Evolutionary conservation across 2,888 invertebrate genomes (phyloP).

Genomic region (Sphaerophoria rueppellii): DNA sequence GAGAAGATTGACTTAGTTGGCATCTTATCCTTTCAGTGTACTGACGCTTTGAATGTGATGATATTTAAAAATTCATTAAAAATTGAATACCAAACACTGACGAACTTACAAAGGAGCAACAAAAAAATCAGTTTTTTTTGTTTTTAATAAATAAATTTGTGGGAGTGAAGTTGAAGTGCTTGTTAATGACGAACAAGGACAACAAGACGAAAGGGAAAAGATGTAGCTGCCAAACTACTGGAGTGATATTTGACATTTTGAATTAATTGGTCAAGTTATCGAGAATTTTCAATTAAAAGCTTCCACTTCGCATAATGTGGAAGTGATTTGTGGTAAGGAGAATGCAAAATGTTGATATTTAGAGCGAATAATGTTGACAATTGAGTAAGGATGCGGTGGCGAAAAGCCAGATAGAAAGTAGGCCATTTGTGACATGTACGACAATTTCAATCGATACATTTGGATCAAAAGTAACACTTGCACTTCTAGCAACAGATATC

Average conservation of each 20-base stretch:
- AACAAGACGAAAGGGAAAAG: constrained; percentile 23
- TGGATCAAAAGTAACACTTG: no score
- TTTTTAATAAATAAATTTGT: no score
- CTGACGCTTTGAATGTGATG: no score
- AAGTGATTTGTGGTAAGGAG: neutral
- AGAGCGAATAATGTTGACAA: neutral
- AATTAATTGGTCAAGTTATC: constrained; percentile 39
- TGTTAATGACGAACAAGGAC: neutral
- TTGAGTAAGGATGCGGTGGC: no score
- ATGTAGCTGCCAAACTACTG: constrained; percentile 51
- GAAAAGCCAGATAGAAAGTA: no score
- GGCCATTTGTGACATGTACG: no score
- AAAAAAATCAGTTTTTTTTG: no score
- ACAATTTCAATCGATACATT: no score
- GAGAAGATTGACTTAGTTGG: no score
- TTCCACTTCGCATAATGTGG: neutral
- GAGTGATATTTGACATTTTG: constrained; percentile 49
- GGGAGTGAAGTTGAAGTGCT: neutral
- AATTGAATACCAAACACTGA: constrained; percentile 47
- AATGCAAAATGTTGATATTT: neutral
- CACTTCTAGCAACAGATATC: no score
- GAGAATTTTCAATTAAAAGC: constrained; percentile 37
- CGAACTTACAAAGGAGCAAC: neutral
- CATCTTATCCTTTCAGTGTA: no score
- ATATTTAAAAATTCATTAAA: constrained; percentile 27